Evolutionary conservation across 2,888 invertebrate genomes (phyloP), one percentile per base, ranked within the genome.

Genomic region (Venusia cambrica): DNA sequence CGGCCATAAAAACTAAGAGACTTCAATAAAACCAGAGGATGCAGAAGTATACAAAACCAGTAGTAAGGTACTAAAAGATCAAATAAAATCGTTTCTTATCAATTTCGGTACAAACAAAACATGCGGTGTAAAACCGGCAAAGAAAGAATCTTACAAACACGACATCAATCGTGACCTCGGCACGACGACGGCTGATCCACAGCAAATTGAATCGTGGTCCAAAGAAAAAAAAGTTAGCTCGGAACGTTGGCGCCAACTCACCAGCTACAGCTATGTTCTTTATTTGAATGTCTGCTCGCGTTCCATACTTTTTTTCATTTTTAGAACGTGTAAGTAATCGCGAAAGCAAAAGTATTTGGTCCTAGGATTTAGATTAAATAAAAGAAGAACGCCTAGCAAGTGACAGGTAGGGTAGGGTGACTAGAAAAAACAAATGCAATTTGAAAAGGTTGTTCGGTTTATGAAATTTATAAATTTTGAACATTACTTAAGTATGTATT

Each of bases 181-280:
- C n/a, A n/a, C n/a, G n/a, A n/a, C n/a, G 57, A 57, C 61, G 62
- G 56, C 54, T 65, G 74, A 71, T 67, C 63, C 60, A 45, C 58
- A 77, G 79, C 80, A 83, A 83, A 83, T 83, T 83, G 80, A 81
- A 80, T 72, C 75, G 73, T 73, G 73, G 71, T 53, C 61, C 70
- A 36, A 41, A 41, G 40, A 25, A 72, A 71, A 78, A 80, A 80
- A 80, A 78, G 74, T 65, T 72, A 73, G 66, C 71, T 57, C 65
- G 69, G 75, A 76, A 74, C 75, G 81, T 78, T 83, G 85, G 85
- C 85, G 85, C 85, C 85, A 80, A 74, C 76, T 76, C 75, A 77
- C 76, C 73, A 68, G 65, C 55, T 71, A 68, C 73, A 68, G 65
- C 55, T 71, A 68, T 73, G 74, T 53, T 68, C 79, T 80, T 81